Evolutionary conservation across 2,113 vertebrate genomes (phyloP).

Genomic region (Crotalus tigris): DNA sequence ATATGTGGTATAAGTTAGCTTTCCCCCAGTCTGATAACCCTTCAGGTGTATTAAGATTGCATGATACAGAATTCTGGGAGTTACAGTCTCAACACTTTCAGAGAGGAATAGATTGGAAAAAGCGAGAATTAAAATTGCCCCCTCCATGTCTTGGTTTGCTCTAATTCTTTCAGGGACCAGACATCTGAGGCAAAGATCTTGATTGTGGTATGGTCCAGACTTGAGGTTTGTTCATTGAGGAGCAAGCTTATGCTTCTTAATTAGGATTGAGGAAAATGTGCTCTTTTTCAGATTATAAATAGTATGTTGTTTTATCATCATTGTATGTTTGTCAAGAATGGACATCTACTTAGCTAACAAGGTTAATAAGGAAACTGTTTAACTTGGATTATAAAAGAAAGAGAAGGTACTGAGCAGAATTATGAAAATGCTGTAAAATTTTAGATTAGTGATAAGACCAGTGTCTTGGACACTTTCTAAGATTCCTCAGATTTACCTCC

Average conservation of each 20-base stretch:
- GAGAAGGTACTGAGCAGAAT: not conserved
- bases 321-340: not conserved
- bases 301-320: not conserved
- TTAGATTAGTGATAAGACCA: not conserved
- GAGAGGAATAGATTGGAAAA: not conserved
- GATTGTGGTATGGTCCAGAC: not conserved
- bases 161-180: not conserved
- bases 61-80: not conserved
- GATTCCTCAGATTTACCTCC: not conserved
- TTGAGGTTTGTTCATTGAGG: not conserved
- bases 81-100: not conserved
- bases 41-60: not conserved
- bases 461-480: not conserved
- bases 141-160: fast-evolving
- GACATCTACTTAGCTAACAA: not conserved
- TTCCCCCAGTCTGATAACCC: not conserved
- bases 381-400: fast-evolving
- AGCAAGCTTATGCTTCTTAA: not conserved
- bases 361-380: not conserved
- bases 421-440: not conserved
- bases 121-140: not conserved
- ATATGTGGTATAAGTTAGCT: not conserved
- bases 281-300: not conserved
- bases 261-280: not conserved
- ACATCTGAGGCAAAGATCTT: not conserved